Conservation (phyloP, 2,113 vertebrate species). For the Chlamydotis undulata region DNA sequence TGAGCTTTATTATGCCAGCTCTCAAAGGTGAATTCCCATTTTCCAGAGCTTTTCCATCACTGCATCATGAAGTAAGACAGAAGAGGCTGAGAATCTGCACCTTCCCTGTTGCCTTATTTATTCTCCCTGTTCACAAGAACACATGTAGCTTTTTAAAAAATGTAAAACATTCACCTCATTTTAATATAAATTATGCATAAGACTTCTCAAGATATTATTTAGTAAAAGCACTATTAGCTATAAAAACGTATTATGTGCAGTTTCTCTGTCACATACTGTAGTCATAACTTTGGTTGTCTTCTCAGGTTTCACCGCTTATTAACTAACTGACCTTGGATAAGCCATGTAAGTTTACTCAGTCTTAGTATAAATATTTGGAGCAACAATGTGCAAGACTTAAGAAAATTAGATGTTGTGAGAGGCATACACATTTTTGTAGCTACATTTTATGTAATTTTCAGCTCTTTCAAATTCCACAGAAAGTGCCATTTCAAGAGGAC, state of each 20-base stretch:
- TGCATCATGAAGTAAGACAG: background rate
- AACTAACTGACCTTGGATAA: background rate
- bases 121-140: background rate
- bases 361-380: background rate
- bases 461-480: background rate
- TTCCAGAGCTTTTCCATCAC: background rate
- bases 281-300: background rate
- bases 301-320: background rate
- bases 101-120: background rate
- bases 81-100: background rate
- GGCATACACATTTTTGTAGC: background rate
- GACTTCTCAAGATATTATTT: background rate
- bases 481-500: background rate
- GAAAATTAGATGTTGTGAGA: background rate
- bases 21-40: background rate
- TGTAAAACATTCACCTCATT: background rate
- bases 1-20: background rate
- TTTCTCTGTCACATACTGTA: background rate
- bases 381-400: background rate
- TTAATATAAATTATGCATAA: background rate
- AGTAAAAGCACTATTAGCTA: background rate
- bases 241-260: background rate
- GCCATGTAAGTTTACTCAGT: background rate
- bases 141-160: background rate
- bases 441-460: background rate